phyloP scores from a whole-genome alignment of 2,113 vertebrate genomes.

The Syngnathus scovelli region DNA sequence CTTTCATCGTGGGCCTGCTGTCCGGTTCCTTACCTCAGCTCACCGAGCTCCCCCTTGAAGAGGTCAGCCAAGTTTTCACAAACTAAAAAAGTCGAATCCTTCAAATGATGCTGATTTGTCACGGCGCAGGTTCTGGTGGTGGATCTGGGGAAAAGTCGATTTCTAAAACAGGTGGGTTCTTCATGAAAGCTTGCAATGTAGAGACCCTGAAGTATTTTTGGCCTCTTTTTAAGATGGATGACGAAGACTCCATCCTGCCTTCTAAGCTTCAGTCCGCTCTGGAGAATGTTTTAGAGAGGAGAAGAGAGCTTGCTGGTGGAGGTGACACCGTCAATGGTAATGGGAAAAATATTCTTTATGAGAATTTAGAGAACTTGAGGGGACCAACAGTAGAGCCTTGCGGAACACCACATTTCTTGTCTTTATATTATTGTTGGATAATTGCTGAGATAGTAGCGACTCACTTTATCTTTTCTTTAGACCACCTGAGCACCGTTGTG shows the following conservation, averaged over 20 bases:
- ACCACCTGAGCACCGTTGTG: conserved; percentile 77
- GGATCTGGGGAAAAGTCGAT: conserved; percentile 80
- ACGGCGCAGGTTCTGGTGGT: conserved; percentile 81
- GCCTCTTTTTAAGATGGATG: conserved; percentile 75
- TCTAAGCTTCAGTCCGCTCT: conserved; percentile 83
- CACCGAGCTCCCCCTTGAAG: conserved; percentile 81
- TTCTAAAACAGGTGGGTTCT: conserved; percentile 79
- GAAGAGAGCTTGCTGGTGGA: conserved; percentile 75
- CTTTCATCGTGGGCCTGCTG: conserved; percentile 89
- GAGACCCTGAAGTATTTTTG: background rate
- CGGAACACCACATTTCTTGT: too few species aligned
- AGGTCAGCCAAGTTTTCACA: conserved; percentile 64
- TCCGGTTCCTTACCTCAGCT: conserved; percentile 84
- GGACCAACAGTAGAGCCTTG: too few species aligned
- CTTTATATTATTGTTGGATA: too few species aligned
- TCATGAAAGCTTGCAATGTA: background rate
- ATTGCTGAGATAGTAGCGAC: background rate
- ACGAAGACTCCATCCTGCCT: conserved; percentile 86
- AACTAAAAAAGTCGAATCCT: background rate
- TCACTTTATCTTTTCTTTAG: conserved; percentile 28
- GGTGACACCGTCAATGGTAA: conserved; percentile 70
- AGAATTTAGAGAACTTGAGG: too few species aligned
- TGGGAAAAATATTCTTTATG: too few species aligned
- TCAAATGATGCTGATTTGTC: background rate
- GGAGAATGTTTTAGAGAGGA: conserved; percentile 83